Evolutionary conservation across 2,797 vertebrate genomes (phyloP), one percentile per base, ranked within the genome.

Genomic region (Amazona finschi): DNA sequence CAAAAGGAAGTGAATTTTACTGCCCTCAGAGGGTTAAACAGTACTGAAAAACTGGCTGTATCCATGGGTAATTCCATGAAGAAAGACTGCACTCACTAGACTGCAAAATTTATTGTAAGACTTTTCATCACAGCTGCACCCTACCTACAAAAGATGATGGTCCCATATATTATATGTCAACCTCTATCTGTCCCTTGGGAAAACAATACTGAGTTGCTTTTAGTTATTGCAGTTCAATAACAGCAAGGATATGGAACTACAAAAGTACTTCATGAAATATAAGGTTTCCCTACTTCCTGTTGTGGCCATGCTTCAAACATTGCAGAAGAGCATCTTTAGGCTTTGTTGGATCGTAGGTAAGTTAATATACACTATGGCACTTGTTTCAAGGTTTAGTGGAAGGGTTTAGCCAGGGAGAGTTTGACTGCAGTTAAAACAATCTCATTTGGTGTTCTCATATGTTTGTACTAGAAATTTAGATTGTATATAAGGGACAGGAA

Each of bases 151-250:
- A 86, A 93, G 71, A 70, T 41, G 80, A 15, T 77, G 49, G 58
- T 64, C 50, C 27, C 52, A 73, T 55, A 66, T 78, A 89, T 83
- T 70, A 85, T 92, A 84, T 76, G 31, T 27, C 57, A 89, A 24
- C 65, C 57, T 88, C 74, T 33, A 52, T 50, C 38, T 55, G 55
- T 85, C 65, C 70, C 87, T 62, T 6, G 11, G 55, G 93, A 85
- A 83, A 90, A 21, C 9, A 80, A 76, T 57, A 93, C 30, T 85
- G 67, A 94, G 91, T 91, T 79, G 38, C 36, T 93, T 97, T 95
- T 90, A 94, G 60, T 85, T 83, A 60, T 61, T 75, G 30, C 60
- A 52, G 75, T 82, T 90, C 81, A 88, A 52, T 92, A 94, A 65
- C 9, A 49, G 55, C 66, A 78, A 80, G 72, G 65, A 66, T 47